A percentile compares a stretch with the other conserved stretches of the same genome.
phyloP scores from a whole-genome alignment of 1,140 invertebrate genomes.

The Arctopsyche grandis region DNA sequence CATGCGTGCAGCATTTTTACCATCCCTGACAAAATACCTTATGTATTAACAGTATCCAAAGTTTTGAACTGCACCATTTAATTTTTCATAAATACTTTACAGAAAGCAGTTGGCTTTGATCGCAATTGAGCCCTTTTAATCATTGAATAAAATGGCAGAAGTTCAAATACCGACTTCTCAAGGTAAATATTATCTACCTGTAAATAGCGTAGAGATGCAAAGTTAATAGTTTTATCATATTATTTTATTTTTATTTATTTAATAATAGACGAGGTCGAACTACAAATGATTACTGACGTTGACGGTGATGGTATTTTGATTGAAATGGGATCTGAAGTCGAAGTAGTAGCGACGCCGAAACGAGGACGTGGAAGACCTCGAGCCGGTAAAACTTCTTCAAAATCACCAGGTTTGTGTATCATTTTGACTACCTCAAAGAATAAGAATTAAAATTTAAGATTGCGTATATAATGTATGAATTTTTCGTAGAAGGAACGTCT shows the following conservation, averaged over 20 bases:
- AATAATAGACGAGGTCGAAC: not conserved
- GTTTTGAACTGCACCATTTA: no score
- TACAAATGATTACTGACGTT: slow-evolving; percentile 25
- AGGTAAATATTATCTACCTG: not conserved
- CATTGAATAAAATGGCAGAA: not conserved
- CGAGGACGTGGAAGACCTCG: slow-evolving; percentile 22
- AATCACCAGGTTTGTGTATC: not conserved
- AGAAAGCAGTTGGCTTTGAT: not conserved
- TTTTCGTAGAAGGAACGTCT: slow-evolving; percentile 22
- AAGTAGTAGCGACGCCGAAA: slow-evolving; percentile 37
- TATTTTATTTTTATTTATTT: not conserved
- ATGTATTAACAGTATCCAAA: no score
- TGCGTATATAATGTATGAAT: no score
- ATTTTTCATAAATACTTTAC: not conserved
- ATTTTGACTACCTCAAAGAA: not conserved
- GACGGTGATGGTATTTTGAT: slow-evolving; percentile 56
- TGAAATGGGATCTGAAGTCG: slow-evolving; percentile 38
- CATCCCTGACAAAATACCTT: no score
- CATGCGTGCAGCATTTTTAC: no score
- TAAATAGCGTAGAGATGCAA: no score
- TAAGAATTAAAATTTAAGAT: not conserved
- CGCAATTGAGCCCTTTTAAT: not conserved
- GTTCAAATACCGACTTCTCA: slow-evolving; percentile 15
- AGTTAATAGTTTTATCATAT: not conserved
- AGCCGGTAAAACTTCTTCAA: not conserved